Conservation (phyloP, 2,888 invertebrate species). For the Steinernema scapterisci region DNA sequence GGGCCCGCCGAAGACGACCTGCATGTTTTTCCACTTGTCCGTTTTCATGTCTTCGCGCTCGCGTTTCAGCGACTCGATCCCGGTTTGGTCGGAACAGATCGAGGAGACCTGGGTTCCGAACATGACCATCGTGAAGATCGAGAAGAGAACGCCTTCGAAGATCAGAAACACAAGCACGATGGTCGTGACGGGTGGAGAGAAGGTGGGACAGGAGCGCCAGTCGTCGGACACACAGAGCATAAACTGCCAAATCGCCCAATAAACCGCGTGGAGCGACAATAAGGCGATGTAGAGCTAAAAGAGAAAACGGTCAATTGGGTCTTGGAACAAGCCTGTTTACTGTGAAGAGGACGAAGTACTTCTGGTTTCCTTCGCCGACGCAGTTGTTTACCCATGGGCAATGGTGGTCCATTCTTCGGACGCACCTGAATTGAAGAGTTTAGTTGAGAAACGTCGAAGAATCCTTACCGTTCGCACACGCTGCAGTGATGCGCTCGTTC, state of each 20-base stretch:
- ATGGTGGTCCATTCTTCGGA: slow-evolving; percentile 79
- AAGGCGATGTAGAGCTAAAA: slow-evolving; percentile 94
- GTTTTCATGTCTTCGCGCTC: slow-evolving; percentile 75
- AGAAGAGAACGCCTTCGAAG: slow-evolving; percentile 92
- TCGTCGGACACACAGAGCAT: slow-evolving; percentile 83
- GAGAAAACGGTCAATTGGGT: neutral
- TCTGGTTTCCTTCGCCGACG: slow-evolving; percentile 98
- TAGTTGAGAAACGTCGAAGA: neutral
- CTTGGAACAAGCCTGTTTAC: slow-evolving; percentile 71
- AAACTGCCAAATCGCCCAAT: slow-evolving; percentile 89
- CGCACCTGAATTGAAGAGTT: slow-evolving; percentile 41
- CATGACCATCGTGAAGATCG: slow-evolving; percentile 97
- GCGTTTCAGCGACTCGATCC: slow-evolving; percentile 61
- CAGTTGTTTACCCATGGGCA: slow-evolving; percentile 92
- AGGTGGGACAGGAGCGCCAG: slow-evolving; percentile 77
- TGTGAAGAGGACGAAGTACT: slow-evolving; percentile 96
- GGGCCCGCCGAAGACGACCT: slow-evolving; percentile 88
- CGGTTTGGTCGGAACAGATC: slow-evolving; percentile 97
- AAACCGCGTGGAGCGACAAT: slow-evolving; percentile 89
- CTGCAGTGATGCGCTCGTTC: slow-evolving; percentile 90
- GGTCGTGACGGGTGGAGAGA: slow-evolving; percentile 93
- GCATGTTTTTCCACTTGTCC: slow-evolving; percentile 72
- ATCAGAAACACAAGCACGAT: slow-evolving; percentile 86
- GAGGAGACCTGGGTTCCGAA: slow-evolving; percentile 92
- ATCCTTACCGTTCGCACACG: slow-evolving; percentile 71